A percentile compares a stretch with the other conserved stretches of the same genome.
These are phyloP conservation scores for Acromyrmex echinatior DNA, from an alignment of 1,140 invertebrate species.

Conservation along the genomic window DNA sequence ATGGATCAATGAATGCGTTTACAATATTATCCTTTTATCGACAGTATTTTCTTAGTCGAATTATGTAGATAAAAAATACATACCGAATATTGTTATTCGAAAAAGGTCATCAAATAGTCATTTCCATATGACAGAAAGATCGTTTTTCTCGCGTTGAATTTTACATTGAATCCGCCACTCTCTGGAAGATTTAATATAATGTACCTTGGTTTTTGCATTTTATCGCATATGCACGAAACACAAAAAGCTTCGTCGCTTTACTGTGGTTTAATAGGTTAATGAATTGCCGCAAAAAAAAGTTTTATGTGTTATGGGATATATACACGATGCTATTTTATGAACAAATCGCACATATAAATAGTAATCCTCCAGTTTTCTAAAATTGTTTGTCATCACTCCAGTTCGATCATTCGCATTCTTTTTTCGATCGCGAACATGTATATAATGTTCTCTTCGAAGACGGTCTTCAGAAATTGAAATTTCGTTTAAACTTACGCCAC, in stretches of 20 bases:
- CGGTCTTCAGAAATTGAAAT: neutral
- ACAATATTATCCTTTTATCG: neutral
- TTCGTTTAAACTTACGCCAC: neutral
- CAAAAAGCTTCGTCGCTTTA: neutral
- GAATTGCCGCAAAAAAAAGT: neutral
- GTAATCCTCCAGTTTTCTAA: neutral
- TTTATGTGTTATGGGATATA: neutral
- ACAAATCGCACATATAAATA: neutral
- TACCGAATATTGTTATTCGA: constrained; percentile 1
- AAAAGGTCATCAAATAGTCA: neutral
- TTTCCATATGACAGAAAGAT: neutral
- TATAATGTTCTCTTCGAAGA: neutral
- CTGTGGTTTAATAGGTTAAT: neutral
- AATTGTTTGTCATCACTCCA: neutral
- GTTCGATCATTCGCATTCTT: neutral
- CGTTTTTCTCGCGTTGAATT: neutral
- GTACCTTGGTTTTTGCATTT: constrained; percentile 1
- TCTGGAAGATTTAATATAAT: constrained; percentile 18
- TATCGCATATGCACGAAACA: neutral
- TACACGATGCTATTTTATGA: neutral
- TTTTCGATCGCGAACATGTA: neutral
- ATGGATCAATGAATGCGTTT: constrained; percentile 9
- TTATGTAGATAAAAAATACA: neutral
- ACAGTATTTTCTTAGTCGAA: neutral
- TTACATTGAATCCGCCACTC: neutral